A percentile compares a stretch with the other conserved stretches of the same genome.
These are phyloP conservation scores for Lytechinus pictus DNA, from an alignment of 35 echinoderm and acorn worm genomes.

Conservation along the genomic window DNA sequence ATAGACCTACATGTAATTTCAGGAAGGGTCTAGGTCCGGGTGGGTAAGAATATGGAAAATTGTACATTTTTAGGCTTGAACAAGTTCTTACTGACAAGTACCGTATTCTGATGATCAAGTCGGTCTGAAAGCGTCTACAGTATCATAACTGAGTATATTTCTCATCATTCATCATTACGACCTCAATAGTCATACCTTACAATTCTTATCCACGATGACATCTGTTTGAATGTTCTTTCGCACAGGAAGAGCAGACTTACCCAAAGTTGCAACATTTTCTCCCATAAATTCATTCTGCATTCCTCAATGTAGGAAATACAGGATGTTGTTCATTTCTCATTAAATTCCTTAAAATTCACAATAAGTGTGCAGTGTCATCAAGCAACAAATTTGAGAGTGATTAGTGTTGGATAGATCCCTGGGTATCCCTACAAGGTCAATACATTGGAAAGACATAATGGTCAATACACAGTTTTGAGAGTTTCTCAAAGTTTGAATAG, in stretches of 20 bases:
- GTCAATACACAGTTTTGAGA: background rate
- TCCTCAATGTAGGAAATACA: background rate
- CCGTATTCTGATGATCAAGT: no score
- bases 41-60: no score
- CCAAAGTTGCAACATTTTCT: background rate
- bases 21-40: no score
- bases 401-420: background rate
- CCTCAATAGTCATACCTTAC: background rate
- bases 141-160: background rate
- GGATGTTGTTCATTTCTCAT: background rate
- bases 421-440: background rate
- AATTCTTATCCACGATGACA: background rate
- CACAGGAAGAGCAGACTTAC: background rate
- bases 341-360: background rate
- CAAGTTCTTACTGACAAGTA: no score
- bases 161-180: background rate
- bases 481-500: background rate
- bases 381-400: background rate
- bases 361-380: background rate
- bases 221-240: background rate
- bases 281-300: background rate
- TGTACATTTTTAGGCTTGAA: no score
- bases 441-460: background rate
- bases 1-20: no score
- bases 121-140: background rate